Percentiles rank a stretch among this genome's conserved stretches.
Conservation (phyloP, 1,140 invertebrate genomes). For the Harlomillsia oculata region DNA sequence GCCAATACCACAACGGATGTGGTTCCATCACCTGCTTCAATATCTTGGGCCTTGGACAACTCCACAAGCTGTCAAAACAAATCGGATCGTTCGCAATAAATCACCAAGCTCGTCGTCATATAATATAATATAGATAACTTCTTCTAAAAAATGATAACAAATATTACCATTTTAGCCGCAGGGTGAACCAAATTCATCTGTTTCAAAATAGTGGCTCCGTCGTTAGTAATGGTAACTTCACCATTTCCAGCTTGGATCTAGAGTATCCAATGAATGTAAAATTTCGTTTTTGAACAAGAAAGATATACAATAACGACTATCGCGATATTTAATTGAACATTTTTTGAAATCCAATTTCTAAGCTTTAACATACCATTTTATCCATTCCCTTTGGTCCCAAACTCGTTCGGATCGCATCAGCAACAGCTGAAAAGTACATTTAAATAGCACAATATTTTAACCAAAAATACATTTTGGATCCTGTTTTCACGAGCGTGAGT, state of each 20-base stretch:
- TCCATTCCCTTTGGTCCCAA: slow-evolving; percentile 98
- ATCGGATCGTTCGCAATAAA: slow-evolving; percentile 37
- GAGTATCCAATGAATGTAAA: slow-evolving; percentile 15
- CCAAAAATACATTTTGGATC: too few species aligned
- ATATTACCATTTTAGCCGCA: slow-evolving; percentile 99
- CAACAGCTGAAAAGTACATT: slow-evolving; percentile 66
- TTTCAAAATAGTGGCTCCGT: slow-evolving; percentile 98
- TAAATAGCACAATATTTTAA: slow-evolving; percentile 10
- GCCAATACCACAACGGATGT: slow-evolving; percentile 95
- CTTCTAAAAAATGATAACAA: too few species aligned
- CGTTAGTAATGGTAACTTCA: slow-evolving; percentile 99
- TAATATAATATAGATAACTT: too few species aligned
- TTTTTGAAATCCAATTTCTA: slow-evolving; percentile 5
- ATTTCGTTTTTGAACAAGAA: too few species aligned
- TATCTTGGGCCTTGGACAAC: slow-evolving; percentile 94
- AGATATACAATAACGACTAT: not conserved
- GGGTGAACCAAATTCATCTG: slow-evolving; percentile 99
- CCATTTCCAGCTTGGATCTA: slow-evolving; percentile 91
- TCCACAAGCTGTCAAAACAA: slow-evolving; percentile 91
- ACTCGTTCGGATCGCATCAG: slow-evolving; percentile 96
- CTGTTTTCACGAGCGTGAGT: too few species aligned
- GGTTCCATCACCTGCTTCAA: slow-evolving; percentile 98
- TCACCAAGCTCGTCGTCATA: too few species aligned
- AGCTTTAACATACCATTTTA: slow-evolving; percentile 83
- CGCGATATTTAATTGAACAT: not conserved